phyloP scores from a whole-genome alignment of 2,797 vertebrate species.

The Setipinna tenuifilis region DNA sequence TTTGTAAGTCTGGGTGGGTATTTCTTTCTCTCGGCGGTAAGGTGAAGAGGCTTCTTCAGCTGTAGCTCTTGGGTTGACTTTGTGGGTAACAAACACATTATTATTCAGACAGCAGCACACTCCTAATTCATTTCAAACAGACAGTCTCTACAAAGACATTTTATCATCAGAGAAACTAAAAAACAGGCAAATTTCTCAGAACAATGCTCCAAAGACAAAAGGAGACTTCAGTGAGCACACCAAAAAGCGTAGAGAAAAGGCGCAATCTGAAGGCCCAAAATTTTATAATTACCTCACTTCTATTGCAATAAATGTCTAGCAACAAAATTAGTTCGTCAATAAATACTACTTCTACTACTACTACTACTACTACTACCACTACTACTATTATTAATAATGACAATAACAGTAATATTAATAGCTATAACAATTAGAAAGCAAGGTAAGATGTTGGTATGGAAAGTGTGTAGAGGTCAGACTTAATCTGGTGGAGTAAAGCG shows the following conservation, averaged over 20 bases:
- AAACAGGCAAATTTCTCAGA: neutral
- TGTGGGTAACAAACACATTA: constrained; percentile 37
- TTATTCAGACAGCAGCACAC: constrained; percentile 50
- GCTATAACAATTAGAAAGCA: neutral
- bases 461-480: neutral
- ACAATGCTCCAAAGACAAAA: neutral
- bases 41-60: constrained; percentile 16
- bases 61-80: constrained; percentile 10
- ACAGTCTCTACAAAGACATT: neutral
- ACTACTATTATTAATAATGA: too few relatives aligned
- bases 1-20: neutral
- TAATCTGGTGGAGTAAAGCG: neutral
- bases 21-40: neutral
- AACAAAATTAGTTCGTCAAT: too few relatives aligned
- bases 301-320: neutral
- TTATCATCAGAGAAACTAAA: constrained; percentile 8
- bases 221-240: neutral
- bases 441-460: neutral
- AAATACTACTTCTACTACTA: too few relatives aligned
- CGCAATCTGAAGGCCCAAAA: neutral
- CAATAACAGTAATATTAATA: neutral
- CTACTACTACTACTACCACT: too few relatives aligned
- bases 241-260: neutral
- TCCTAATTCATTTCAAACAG: constrained; percentile 53
- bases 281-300: neutral